Conservation (phyloP, 2,113 vertebrate genomes). For the Aptenodytes forsteri region DNA sequence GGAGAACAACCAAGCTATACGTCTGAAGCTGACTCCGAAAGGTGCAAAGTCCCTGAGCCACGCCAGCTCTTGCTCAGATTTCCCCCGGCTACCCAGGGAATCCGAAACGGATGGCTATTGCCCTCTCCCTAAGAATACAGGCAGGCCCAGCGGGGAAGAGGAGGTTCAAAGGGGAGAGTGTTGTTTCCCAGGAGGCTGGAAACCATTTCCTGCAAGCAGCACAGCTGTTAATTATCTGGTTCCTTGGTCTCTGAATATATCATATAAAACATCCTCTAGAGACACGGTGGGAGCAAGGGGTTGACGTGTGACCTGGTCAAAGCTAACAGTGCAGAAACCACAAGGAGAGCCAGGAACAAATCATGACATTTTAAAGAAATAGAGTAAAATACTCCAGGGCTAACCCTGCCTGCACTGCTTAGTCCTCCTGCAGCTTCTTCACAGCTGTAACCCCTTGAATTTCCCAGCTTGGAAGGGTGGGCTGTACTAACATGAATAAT, state of each 20-base stretch:
- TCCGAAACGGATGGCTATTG: accelerated
- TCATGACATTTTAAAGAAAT: not conserved
- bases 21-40: not conserved
- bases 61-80: not conserved
- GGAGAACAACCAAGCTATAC: not conserved
- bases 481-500: not conserved
- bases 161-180: not conserved
- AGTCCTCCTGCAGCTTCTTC: not conserved
- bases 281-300: not conserved
- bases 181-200: not conserved
- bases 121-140: not conserved
- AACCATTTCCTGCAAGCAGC: not conserved
- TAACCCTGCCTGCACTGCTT: not conserved
- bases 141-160: not conserved
- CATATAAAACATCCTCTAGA: not conserved
- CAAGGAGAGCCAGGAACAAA: not conserved
- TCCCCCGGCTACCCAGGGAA: not conserved
- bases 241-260: conserved; percentile 1
- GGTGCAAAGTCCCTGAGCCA: not conserved
- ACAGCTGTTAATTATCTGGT: conserved; percentile 34
- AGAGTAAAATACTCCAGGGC: not conserved
- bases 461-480: not conserved
- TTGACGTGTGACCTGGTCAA: conserved; percentile 15
- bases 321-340: not conserved
- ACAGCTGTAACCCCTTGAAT: not conserved